Percentiles rank a stretch among this genome's conserved stretches.
Evolutionary conservation across 2,113 vertebrate species (phyloP).

Genomic region (Dasyprocta punctata): DNA sequence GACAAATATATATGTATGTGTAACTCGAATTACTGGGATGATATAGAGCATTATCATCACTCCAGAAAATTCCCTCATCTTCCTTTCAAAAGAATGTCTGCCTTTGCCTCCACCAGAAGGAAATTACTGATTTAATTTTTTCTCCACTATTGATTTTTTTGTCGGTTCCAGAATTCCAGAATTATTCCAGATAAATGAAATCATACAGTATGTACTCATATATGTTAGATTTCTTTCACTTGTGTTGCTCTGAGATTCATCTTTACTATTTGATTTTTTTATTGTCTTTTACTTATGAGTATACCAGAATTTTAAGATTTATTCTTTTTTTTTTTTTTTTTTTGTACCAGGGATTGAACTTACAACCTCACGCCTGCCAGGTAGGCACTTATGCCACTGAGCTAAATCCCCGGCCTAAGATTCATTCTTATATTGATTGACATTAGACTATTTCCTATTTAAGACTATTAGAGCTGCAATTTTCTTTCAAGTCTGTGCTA

Average conservation of each 20-base stretch:
- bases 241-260: constrained; percentile 23
- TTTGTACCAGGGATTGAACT: too few species aligned
- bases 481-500: neutral
- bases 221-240: neutral
- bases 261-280: neutral
- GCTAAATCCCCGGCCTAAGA: too few species aligned
- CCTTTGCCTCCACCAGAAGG: neutral
- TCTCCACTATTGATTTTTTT: neutral
- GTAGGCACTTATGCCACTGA: too few species aligned
- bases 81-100: neutral
- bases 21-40: neutral
- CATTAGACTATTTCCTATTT: neutral
- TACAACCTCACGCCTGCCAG: too few species aligned
- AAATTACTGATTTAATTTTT: neutral
- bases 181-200: neutral
- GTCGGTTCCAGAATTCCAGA: neutral
- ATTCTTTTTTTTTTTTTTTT: too few species aligned
- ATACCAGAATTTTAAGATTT: neutral
- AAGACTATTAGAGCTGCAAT: neutral
- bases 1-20: neutral
- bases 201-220: neutral
- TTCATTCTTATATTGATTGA: neutral
- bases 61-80: neutral
- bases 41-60: neutral
- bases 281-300: constrained; percentile 32